Conservation (phyloP, 2,797 vertebrate species). For the Labroides dimidiatus region DNA sequence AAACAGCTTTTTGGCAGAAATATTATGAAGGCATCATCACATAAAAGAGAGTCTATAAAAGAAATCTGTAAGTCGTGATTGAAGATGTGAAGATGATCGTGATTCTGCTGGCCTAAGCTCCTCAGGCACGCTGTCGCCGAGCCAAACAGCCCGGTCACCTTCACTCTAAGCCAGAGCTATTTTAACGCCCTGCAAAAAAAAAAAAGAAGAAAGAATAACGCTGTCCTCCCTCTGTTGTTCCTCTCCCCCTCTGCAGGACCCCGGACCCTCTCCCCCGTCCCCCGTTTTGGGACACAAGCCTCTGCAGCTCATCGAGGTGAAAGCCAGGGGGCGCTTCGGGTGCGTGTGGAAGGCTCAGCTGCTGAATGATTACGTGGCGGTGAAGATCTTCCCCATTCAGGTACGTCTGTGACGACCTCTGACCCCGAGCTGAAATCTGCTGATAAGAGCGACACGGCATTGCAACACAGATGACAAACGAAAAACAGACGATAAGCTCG, state of each 20-base stretch:
- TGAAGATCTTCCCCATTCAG: constrained; percentile 99
- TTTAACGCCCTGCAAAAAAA: constrained; percentile 31
- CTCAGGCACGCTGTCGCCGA: constrained; percentile 42
- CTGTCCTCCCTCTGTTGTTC: not conserved
- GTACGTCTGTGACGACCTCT: constrained; percentile 67
- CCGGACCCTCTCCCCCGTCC: constrained; percentile 92
- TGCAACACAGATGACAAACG: no score
- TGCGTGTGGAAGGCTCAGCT: constrained; percentile 99
- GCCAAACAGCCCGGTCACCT: constrained; percentile 54
- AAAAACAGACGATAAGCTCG: no score
- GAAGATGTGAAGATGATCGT: constrained; percentile 45
- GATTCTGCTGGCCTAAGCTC: constrained; percentile 51
- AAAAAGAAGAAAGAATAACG: constrained; percentile 35
- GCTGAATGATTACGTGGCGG: constrained; percentile 93
- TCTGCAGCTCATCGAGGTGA: constrained; percentile 94
- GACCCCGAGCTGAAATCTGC: not conserved
- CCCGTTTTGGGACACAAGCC: constrained; percentile 94
- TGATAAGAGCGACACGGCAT: no score
- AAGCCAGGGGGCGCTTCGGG: constrained; percentile 96
- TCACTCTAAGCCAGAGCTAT: constrained; percentile 35
- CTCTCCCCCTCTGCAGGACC: constrained; percentile 83
- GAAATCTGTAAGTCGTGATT: constrained; percentile 41
- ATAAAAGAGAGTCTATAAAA: constrained; percentile 37
- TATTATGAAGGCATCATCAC: not conserved
- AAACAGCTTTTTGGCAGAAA: not conserved